A percentile compares a stretch with the other conserved stretches of the same genome.
Evolutionary conservation across 1,140 invertebrate genomes (phyloP).

Genomic region (Agrypnia vestita): DNA sequence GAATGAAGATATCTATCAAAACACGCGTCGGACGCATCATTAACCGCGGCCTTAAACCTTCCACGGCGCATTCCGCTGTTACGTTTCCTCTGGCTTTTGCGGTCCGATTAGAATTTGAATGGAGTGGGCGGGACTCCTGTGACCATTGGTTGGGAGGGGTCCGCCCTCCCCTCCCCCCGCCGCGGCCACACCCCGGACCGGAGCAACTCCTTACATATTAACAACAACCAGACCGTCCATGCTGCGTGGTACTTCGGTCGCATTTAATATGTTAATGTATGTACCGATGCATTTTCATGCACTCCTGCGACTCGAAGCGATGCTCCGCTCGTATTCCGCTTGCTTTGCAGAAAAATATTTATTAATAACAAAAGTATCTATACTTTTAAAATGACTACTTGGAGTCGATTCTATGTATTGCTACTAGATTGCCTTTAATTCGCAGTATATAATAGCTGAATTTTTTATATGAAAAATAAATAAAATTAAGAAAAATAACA

Average conservation of each 20-base stretch:
- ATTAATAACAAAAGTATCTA: no score
- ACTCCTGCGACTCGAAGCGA: background rate
- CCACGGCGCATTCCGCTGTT: constrained; percentile 15
- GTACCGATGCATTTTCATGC: constrained; percentile 45
- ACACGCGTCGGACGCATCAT: constrained; percentile 14
- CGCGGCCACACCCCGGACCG: background rate
- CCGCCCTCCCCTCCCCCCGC: constrained; percentile 45
- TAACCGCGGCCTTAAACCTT: constrained; percentile 18
- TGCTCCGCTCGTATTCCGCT: constrained; percentile 3
- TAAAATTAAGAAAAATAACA: no score
- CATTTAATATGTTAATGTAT: constrained; percentile 55
- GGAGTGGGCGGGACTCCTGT: constrained; percentile 53
- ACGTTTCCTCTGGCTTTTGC: background rate
- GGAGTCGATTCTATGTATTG: no score
- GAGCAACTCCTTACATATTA: constrained; percentile 17
- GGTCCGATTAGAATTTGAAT: constrained; percentile 46
- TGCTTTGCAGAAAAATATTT: no score
- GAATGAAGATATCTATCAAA: constrained; percentile 20
- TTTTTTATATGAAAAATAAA: no score
- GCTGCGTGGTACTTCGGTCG: constrained; percentile 38
- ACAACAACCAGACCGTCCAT: constrained; percentile 27
- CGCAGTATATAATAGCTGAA: no score
- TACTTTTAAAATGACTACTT: no score
- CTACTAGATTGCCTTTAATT: no score
- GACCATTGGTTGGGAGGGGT: constrained; percentile 56